phyloP scores from a whole-genome alignment of 2,888 invertebrate genomes.

The Watsonalla cultraria region DNA sequence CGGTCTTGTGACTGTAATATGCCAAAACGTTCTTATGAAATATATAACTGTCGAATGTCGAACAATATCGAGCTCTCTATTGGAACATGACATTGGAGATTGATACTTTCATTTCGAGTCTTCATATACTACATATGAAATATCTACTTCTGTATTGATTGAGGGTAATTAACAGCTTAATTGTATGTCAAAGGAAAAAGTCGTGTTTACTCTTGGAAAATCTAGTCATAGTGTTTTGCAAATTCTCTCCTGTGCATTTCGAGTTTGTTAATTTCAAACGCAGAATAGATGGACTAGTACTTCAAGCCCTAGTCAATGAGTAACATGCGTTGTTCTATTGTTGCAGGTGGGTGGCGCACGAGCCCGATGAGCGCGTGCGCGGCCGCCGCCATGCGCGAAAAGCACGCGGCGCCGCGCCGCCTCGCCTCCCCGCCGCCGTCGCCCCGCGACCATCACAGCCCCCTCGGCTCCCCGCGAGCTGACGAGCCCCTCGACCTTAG shows the following conservation, averaged over 20 bases:
- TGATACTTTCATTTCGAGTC: too few relatives aligned
- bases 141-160: too few relatives aligned
- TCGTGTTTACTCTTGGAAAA: too few relatives aligned
- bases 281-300: too few relatives aligned
- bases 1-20: conserved; percentile 4
- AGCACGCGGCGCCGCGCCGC: conserved; percentile 94
- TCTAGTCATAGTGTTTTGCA: too few relatives aligned
- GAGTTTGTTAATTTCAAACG: too few relatives aligned
- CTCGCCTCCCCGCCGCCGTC: conserved; percentile 81
- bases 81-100: too few relatives aligned
- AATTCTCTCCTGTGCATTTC: too few relatives aligned
- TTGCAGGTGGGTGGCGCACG: conserved; percentile 77
- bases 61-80: too few relatives aligned
- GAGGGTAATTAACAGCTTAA: too few relatives aligned
- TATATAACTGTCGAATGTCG: background rate
- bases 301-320: background rate
- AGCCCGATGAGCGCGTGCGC: conserved; percentile 87
- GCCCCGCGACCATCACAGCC: conserved; percentile 67
- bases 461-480: conserved; percentile 68
- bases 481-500: conserved; percentile 94
- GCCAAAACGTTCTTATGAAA: background rate
- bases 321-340: conserved; percentile 25
- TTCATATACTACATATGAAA: too few relatives aligned
- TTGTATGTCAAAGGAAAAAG: too few relatives aligned
- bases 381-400: conserved; percentile 88